These are phyloP conservation scores for Chloropsis cyanopogon DNA, from an alignment of 2,113 vertebrate genomes.

Conservation along the genomic window DNA sequence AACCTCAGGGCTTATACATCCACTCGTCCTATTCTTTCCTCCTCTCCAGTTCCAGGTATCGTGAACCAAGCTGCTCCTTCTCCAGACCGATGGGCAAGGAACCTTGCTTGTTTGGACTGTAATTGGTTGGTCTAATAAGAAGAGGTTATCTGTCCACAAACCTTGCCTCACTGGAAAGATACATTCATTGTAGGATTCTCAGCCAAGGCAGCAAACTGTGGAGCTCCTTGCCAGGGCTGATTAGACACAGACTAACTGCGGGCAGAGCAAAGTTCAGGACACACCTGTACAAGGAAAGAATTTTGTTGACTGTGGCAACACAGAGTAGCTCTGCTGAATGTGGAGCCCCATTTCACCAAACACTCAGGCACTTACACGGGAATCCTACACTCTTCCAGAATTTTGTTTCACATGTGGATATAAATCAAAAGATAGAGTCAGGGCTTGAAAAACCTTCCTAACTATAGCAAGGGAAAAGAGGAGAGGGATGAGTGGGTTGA, in stretches of 20 bases:
- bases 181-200: fast-evolving
- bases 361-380: neutral
- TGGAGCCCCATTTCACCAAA: fast-evolving
- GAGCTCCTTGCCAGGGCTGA: neutral
- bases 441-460: neutral
- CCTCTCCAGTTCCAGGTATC: fast-evolving
- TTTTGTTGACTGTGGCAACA: neutral
- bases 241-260: neutral
- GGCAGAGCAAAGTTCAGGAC: constrained; percentile 20
- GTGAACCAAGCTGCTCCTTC: neutral
- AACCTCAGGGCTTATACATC: neutral
- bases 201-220: neutral
- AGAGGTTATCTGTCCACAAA: neutral
- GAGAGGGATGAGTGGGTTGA: neutral
- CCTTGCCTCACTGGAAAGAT: neutral
- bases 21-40: neutral
- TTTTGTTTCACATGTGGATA: neutral
- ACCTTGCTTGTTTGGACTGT: neutral
- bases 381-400: neutral
- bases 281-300: neutral
- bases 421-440: neutral
- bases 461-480: neutral
- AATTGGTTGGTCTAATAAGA: neutral
- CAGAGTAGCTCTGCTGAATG: neutral
- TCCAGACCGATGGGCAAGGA: fast-evolving